Percentiles rank a stretch among this genome's conserved stretches.
These are phyloP conservation scores for Oscheius sp. DNA, from an alignment of 2,888 invertebrate genomes.

Conservation along the genomic window DNA sequence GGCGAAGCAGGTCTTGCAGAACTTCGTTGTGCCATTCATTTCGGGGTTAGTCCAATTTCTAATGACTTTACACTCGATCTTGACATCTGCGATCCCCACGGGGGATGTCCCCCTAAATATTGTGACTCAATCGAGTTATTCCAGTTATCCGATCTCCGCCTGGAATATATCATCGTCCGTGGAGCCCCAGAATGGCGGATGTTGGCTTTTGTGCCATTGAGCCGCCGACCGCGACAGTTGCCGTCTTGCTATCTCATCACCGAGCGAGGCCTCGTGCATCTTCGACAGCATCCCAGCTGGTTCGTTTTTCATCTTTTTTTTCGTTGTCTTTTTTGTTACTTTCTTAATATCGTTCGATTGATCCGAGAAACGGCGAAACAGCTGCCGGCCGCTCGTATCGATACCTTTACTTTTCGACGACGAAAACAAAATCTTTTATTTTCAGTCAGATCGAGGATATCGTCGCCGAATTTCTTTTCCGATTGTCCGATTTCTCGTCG, in stretches of 20 bases:
- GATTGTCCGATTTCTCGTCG: constrained; percentile 37
- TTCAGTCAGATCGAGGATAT: constrained; percentile 45
- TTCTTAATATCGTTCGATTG: constrained; percentile 1
- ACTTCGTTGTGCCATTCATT: constrained; percentile 51
- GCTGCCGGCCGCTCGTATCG: constrained; percentile 7
- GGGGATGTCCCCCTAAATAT: no score
- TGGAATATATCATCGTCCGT: constrained; percentile 47
- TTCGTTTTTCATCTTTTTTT: constrained; percentile 35
- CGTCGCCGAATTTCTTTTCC: constrained; percentile 53
- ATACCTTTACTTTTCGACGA: neutral
- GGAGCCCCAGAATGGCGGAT: constrained; percentile 53
- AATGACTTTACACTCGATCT: no score
- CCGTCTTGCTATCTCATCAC: constrained; percentile 54
- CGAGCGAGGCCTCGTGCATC: constrained; percentile 53
- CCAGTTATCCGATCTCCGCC: constrained; percentile 36
- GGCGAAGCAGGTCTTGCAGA: constrained; percentile 33
- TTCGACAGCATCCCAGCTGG: constrained; percentile 44
- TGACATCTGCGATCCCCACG: no score
- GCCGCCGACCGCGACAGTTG: constrained; percentile 40
- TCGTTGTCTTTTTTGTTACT: neutral
- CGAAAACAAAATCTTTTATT: neutral
- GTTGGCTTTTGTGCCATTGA: constrained; percentile 52
- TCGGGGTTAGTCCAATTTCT: constrained; percentile 41
- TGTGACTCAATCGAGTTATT: neutral
- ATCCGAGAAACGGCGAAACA: neutral